These are phyloP conservation scores for Caenorhabditis doughertyi DNA, from an alignment of 2,888 invertebrate species.

Conservation along the genomic window DNA sequence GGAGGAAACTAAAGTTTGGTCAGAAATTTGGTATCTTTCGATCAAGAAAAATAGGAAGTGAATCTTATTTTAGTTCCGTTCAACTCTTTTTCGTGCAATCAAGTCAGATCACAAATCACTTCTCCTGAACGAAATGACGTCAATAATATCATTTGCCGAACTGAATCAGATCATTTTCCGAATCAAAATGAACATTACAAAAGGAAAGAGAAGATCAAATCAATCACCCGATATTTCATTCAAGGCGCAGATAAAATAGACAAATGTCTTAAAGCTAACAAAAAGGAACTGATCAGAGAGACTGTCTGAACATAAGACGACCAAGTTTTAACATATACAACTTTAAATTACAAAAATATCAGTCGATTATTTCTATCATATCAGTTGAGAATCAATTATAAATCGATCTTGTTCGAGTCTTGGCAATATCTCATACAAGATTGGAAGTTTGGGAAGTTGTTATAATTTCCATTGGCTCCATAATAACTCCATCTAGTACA, in stretches of 20 bases:
- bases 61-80: conserved; percentile 9
- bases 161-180: conserved; percentile 43
- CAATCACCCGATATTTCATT: conserved; percentile 32
- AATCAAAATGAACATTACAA: conserved; percentile 11
- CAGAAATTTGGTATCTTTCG: conserved; percentile 2
- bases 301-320: conserved; percentile 6
- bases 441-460: conserved; percentile 79
- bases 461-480: conserved; percentile 81
- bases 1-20: conserved; percentile 50
- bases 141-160: conserved; percentile 27
- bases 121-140: conserved; percentile 13
- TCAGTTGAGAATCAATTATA: conserved; percentile 8
- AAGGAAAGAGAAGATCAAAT: conserved; percentile 1
- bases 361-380: neutral
- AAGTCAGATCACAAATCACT: conserved; percentile 37
- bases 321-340: conserved; percentile 5
- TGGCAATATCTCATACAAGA: conserved; percentile 71
- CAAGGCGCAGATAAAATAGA: conserved; percentile 11
- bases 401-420: conserved; percentile 48
- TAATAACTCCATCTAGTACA: conserved; percentile 82
- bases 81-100: conserved; percentile 12
- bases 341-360: neutral
- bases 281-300: neutral
- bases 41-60: conserved; percentile 12
- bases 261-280: conserved; percentile 29